Evolutionary conservation across 2,797 vertebrate genomes (phyloP).

Genomic region (Leucoraja ocellata): DNA sequence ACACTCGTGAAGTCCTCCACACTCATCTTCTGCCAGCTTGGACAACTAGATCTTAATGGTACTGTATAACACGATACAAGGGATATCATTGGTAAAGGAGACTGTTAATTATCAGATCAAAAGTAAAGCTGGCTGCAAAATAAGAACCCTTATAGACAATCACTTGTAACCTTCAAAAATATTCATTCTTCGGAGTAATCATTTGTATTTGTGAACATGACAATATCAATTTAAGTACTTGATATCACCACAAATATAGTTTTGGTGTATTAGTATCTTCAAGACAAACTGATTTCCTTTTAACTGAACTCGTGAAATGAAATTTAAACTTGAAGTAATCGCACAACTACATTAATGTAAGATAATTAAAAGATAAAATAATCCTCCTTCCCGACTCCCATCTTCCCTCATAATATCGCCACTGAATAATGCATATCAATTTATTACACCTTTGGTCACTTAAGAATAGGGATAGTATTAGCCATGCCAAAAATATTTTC

Average conservation of each 20-base stretch:
- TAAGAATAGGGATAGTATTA: neutral
- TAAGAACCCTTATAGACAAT: too few species aligned
- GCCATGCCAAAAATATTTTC: neutral
- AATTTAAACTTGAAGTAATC: neutral
- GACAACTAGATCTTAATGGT: neutral
- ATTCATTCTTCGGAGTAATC: neutral
- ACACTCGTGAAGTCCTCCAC: neutral
- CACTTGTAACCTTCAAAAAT: neutral
- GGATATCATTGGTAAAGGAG: neutral
- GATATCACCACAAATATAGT: neutral
- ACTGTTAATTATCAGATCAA: neutral
- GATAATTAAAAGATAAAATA: neutral
- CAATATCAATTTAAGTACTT: neutral
- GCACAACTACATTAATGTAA: neutral
- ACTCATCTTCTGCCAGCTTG: neutral
- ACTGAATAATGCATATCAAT: neutral
- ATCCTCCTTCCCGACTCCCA: too few species aligned
- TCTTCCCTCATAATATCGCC: neutral
- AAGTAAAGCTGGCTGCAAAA: neutral
- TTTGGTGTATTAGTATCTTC: neutral
- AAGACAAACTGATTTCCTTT: neutral
- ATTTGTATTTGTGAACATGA: neutral
- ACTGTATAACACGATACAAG: neutral
- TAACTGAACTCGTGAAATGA: neutral
- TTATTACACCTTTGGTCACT: neutral